Percentiles rank a stretch among this genome's conserved stretches.
Evolutionary conservation across 2,888 invertebrate species (phyloP).

Genomic region (Marasmarcha lunaedactyla): DNA sequence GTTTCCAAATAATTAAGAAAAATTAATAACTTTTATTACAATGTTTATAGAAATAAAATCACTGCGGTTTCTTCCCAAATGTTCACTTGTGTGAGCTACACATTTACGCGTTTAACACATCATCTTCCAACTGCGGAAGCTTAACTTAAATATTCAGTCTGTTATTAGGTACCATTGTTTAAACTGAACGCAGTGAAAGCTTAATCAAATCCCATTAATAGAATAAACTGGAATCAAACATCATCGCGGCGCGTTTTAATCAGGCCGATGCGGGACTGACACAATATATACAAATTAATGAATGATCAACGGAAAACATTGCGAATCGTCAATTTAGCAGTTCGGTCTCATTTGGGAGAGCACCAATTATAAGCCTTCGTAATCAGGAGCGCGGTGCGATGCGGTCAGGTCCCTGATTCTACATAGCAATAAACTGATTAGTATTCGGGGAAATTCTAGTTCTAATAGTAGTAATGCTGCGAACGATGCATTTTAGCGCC

Average conservation of each 20-base stretch:
- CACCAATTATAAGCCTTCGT: constrained; percentile 55
- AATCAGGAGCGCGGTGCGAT: constrained; percentile 42
- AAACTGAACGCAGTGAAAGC: background rate
- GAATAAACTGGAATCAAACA: constrained; percentile 3
- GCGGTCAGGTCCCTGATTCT: constrained; percentile 27
- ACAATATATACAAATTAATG: constrained; percentile 65
- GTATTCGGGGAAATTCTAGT: constrained; percentile 9
- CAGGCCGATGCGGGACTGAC: constrained; percentile 44
- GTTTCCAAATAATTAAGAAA: too few species aligned
- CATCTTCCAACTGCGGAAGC: too few species aligned
- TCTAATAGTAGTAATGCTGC: background rate
- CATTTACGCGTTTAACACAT: too few species aligned
- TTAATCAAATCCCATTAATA: background rate
- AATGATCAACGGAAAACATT: constrained; percentile 55
- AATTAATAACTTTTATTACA: too few species aligned
- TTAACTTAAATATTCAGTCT: too few species aligned
- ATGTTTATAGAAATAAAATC: too few species aligned
- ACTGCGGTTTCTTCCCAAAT: too few species aligned
- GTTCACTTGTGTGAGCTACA: too few species aligned
- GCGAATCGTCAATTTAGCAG: constrained; percentile 40
- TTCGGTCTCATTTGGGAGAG: constrained; percentile 57
- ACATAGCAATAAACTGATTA: constrained; percentile 27
- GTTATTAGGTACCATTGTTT: too few species aligned
- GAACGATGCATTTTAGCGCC: too few species aligned
- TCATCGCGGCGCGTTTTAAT: constrained; percentile 33